phyloP scores from a whole-genome alignment of 2,113 vertebrate genomes.

The Rhineura floridana region DNA sequence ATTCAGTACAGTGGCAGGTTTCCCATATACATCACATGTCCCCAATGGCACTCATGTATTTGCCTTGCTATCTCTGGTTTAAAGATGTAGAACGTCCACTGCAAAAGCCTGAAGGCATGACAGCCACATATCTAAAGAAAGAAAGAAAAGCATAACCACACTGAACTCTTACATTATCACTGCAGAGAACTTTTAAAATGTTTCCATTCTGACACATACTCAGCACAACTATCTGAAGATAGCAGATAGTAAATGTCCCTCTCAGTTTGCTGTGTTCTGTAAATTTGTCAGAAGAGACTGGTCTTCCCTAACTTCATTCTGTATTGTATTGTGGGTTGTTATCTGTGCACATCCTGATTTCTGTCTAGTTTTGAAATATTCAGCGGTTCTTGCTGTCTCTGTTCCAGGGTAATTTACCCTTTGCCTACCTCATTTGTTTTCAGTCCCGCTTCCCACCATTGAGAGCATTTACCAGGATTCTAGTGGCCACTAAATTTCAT shows the following conservation, averaged over 20 bases:
- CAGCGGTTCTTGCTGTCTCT: not conserved
- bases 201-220: not conserved
- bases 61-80: not conserved
- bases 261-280: not conserved
- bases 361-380: not conserved
- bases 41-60: not conserved
- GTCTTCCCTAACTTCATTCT: not conserved
- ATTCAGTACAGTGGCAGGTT: not conserved
- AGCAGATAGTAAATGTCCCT: not conserved
- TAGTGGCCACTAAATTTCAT: not conserved
- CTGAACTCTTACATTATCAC: not conserved
- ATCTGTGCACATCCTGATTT: not conserved
- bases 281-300: not conserved
- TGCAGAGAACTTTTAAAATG: not conserved
- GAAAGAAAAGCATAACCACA: not conserved
- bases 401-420: not conserved
- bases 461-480: not conserved
- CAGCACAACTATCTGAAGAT: not conserved
- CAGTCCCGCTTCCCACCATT: not conserved
- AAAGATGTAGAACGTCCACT: not conserved
- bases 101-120: not conserved
- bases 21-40: not conserved
- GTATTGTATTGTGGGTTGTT: not conserved
- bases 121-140: not conserved
- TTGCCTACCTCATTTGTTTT: not conserved